A percentile compares a stretch with the other conserved stretches of the same genome.
phyloP scores from a whole-genome alignment of 2,797 vertebrate genomes.

The Cygnus olor region DNA sequence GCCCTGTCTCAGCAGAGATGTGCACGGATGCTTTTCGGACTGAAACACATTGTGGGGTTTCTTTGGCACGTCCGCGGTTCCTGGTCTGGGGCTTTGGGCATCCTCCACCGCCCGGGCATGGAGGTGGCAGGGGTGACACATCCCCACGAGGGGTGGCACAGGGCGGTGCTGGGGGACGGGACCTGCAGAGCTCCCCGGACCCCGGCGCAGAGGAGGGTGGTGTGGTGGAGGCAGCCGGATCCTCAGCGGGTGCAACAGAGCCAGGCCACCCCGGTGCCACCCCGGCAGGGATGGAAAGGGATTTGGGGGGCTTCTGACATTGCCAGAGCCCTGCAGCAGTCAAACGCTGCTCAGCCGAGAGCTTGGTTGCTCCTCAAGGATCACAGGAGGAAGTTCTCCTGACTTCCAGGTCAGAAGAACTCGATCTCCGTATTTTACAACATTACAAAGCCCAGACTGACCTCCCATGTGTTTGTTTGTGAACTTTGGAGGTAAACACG shows the following conservation, averaged over 20 bases:
- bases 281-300: neutral
- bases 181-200: neutral
- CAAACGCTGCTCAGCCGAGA: neutral
- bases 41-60: neutral
- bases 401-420: neutral
- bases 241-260: neutral
- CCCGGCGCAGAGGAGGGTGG: neutral
- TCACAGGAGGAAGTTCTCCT: neutral
- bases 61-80: neutral
- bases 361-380: neutral
- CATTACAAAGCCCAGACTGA: neutral
- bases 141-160: neutral
- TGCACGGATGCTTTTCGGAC: neutral
- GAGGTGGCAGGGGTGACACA: neutral
- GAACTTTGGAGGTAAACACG: neutral
- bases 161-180: neutral
- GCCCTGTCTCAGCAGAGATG: neutral
- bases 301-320: neutral
- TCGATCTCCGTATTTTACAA: rapidly evolving
- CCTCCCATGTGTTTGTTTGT: rapidly evolving
- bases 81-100: neutral
- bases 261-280: neutral
- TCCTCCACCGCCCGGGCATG: neutral
- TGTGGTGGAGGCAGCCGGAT: neutral
- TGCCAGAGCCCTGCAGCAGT: neutral